These are phyloP conservation scores for Apteryx owenii DNA, from an alignment of 2,113 vertebrate genomes.

Conservation along the genomic window DNA sequence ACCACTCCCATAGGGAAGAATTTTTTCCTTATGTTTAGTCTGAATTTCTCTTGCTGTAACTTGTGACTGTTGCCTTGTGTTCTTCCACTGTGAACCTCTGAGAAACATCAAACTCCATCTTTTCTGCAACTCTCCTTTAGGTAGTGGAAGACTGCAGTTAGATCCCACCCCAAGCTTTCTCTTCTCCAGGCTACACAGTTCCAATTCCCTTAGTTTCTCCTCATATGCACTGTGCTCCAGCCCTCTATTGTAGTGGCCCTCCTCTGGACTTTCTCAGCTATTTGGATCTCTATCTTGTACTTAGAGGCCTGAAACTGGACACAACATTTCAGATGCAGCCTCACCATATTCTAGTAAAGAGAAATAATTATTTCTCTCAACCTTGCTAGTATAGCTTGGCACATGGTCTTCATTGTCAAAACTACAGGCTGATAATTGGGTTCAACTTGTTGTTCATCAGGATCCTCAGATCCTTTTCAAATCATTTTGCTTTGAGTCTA, in stretches of 20 bases:
- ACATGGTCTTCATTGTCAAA: accelerated
- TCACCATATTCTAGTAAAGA: neutral
- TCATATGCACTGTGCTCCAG: neutral
- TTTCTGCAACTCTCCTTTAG: neutral
- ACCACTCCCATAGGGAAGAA: neutral
- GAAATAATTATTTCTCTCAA: too few relatives aligned
- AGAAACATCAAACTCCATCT: neutral
- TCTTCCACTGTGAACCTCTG: neutral
- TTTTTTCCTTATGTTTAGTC: neutral
- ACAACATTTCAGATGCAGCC: neutral
- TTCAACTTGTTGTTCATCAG: neutral
- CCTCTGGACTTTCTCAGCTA: neutral
- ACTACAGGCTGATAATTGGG: neutral
- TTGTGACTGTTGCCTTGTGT: neutral
- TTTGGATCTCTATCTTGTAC: neutral
- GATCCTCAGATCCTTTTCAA: neutral
- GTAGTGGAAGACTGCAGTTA: neutral
- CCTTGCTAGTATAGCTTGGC: neutral
- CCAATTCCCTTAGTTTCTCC: neutral
- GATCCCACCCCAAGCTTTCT: neutral
- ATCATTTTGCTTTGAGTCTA: neutral
- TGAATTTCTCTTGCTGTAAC: neutral
- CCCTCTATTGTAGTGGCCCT: neutral
- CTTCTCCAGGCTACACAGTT: neutral
- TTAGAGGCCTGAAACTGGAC: neutral